Evolutionary conservation across 2,797 vertebrate genomes (phyloP), one percentile per base, ranked within the genome.

Genomic region (Crocidura indochinensis): DNA sequence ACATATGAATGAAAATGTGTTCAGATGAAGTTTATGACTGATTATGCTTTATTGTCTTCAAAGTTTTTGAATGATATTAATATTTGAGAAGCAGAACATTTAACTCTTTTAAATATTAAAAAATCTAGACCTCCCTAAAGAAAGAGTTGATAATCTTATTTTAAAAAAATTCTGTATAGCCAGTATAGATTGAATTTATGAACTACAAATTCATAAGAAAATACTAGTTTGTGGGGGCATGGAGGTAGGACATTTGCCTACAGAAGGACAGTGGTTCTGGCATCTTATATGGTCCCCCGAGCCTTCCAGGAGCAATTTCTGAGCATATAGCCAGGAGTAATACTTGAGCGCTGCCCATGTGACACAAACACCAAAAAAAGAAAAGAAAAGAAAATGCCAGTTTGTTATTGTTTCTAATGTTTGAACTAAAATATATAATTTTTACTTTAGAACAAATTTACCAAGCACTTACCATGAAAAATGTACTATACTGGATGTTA

Each of bases 21-120:
- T 91, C 38, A 75, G n/a, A 68, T 2, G 44, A 88, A 81, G 6
- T 72, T 88, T 94, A 73, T 26, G 76, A 92, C 60, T 95, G 46
- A 92, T 38, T 88, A 9, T 79, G 27, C 72, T 93, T 95, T 94
- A 87, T 76, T 91, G 64, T 84, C 64, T 87, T 95, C 0, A 9
- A 64, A 74, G 8, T 38, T 22, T 94, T 95, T 83, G 68, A 29
- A 72, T 87, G 11, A 80, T 73, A 91, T 47, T 44, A 81, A 90
- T 86, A 53, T 78, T 86, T 91, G 49, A 91, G 72, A 81, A 90
- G 9, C 47, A 69, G 47, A 51, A 62, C 38, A 67, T 8, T 76
- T 76, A 87, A 67, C 22, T 88, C 10, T 83, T 12, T 72, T 88
- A 79, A 84, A n/a, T 81, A 84, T 90, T 94, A 92, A 77, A 87